A percentile compares a stretch with the other conserved stretches of the same genome.
Evolutionary conservation across 1,140 invertebrate genomes (phyloP).

Genomic region (Ceratina calcarata): DNA sequence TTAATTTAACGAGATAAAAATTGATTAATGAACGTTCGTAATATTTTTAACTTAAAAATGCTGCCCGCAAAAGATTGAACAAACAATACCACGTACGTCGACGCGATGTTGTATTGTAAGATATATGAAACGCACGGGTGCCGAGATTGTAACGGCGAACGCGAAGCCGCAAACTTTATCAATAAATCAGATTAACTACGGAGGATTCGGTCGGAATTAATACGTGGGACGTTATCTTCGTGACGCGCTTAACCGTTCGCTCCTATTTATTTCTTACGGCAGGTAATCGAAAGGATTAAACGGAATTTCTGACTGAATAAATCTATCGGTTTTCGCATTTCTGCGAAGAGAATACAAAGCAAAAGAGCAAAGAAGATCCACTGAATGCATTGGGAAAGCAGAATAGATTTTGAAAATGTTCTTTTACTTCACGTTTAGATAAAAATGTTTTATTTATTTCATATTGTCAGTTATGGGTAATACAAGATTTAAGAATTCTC

Average conservation of each 20-base stretch:
- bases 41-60: neutral
- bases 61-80: neutral
- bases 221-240: slow-evolving; percentile 22
- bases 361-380: neutral
- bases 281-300: slow-evolving; percentile 43
- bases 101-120: neutral
- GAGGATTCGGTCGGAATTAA: slow-evolving; percentile 26
- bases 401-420: neutral
- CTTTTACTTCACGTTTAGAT: too few relatives aligned
- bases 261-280: slow-evolving; percentile 53
- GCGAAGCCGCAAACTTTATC: slow-evolving; percentile 24
- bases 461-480: too few relatives aligned
- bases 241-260: slow-evolving; percentile 40
- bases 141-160: neutral
- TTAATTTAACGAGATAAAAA: too few relatives aligned
- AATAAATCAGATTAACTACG: slow-evolving; percentile 36
- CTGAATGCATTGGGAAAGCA: neutral
- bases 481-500: too few relatives aligned
- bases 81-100: neutral
- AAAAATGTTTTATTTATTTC: too few relatives aligned
- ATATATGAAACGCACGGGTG: neutral
- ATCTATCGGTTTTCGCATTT: slow-evolving; percentile 42
- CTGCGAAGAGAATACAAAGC: neutral
- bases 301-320: slow-evolving; percentile 43
- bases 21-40: too few relatives aligned